Evolutionary conservation across 2,888 invertebrate genomes (phyloP).

Genomic region (Drosophila flavopinicola): DNA sequence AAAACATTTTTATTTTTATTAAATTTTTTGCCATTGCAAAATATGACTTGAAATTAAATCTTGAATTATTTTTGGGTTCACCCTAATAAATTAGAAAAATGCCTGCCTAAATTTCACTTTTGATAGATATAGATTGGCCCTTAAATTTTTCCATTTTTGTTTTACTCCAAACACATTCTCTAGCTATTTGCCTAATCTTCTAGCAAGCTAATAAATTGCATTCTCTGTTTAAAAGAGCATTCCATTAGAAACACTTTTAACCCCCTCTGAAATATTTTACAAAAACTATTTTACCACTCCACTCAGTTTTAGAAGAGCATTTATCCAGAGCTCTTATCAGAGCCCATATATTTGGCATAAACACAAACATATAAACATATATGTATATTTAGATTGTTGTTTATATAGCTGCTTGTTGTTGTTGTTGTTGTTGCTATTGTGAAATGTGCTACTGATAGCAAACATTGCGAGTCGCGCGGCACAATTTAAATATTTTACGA

Average conservation of each 20-base stretch:
- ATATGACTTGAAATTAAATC: too few relatives aligned
- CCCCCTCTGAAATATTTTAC: not conserved
- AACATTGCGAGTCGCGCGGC: constrained; percentile 29
- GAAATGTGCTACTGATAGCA: constrained; percentile 69
- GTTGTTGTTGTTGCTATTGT: constrained; percentile 46
- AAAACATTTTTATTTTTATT: too few relatives aligned
- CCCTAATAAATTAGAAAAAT: too few relatives aligned
- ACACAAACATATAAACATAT: constrained; percentile 5
- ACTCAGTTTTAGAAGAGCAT: constrained; percentile 21
- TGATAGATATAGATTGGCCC: too few relatives aligned
- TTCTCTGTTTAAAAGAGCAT: constrained; percentile 20
- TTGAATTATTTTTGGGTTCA: too few relatives aligned
- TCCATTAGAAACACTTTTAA: constrained; percentile 1
- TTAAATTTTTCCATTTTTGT: not conserved
- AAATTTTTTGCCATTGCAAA: too few relatives aligned
- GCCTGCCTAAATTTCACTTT: too few relatives aligned
- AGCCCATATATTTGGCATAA: constrained; percentile 8
- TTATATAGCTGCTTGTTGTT: constrained; percentile 62
- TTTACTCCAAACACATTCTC: not conserved
- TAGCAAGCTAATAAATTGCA: constrained; percentile 20
- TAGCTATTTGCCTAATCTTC: constrained; percentile 1
- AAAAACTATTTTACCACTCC: constrained; percentile 2
- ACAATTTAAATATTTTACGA: constrained; percentile 73
- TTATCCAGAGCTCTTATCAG: constrained; percentile 30
- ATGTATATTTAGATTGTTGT: constrained; percentile 46